Evolutionary conservation across 2,888 invertebrate genomes (phyloP).

Genomic region (Acleris laterana): DNA sequence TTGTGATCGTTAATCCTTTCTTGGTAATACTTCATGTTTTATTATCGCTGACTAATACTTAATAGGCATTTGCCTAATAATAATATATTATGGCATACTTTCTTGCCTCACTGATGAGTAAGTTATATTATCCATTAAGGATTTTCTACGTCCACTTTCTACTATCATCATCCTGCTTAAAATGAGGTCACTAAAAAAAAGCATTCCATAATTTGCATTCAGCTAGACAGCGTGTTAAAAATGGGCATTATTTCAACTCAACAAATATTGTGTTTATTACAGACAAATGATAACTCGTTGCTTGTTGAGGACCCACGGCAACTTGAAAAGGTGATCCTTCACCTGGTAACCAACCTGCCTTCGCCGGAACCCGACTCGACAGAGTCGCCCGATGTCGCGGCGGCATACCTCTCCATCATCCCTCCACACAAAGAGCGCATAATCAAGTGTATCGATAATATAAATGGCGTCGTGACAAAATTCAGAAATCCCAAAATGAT

Average conservation of each 20-base stretch:
- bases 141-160: too few species aligned
- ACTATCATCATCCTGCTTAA: too few species aligned
- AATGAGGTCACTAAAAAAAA: too few species aligned
- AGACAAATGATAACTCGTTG: constrained; percentile 48
- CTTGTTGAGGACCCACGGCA: constrained; percentile 87
- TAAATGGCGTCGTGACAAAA: constrained; percentile 60
- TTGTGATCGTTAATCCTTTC: too few species aligned
- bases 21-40: too few species aligned
- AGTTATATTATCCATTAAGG: too few species aligned
- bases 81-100: too few species aligned
- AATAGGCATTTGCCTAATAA: too few species aligned
- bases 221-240: too few species aligned
- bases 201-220: too few species aligned
- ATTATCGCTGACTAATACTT: too few species aligned
- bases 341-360: constrained; percentile 79
- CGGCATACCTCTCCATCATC: constrained; percentile 56
- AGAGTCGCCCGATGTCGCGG: background rate
- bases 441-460: constrained; percentile 67
- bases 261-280: constrained; percentile 10
- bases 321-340: constrained; percentile 88
- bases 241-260: background rate
- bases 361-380: constrained; percentile 46
- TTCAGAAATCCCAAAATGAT: constrained; percentile 20
- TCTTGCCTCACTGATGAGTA: too few species aligned
- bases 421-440: constrained; percentile 66